Evolutionary conservation across 2,888 invertebrate species (phyloP), one percentile per base, ranked within the genome.

Genomic region (Hemistola chrysoprasaria): DNA sequence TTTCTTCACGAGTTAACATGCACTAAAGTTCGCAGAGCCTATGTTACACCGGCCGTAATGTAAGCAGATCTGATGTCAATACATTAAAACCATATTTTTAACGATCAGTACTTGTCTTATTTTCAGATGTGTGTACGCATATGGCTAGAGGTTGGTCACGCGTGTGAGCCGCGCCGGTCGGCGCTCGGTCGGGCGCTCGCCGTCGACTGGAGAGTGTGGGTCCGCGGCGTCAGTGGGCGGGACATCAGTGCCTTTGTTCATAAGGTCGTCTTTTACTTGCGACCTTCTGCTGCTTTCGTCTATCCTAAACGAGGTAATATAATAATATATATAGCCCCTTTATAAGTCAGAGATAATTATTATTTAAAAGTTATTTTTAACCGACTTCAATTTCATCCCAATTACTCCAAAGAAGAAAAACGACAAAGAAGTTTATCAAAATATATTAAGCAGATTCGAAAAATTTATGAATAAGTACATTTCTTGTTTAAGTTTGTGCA

Each of bases 131-230:
- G 86, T 62, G 78, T 88, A 34, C 85, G 87, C 66, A 72, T 87
- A 62, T 87, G 87, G 85, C 76, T 87, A 65, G 86, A 87, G 69
- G 85, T 87, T 64, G 87, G 87, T 6, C 87, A 88, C 73, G 75
- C 67, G 52, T 83, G 85, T 61, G 83, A 84, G 54, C 86, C 87
- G 46, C 79, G 83, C 26, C 77, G 68, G 22, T 75, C 83, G 8
- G 69, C 79, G 28, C 58, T 73, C 23, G 86, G 86, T 2, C 78
- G 85, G 25, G 71, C 84, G 51, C 68, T 87, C 35, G 78, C 84
- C 29, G 71, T 86, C 29, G 86, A 88, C 72, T 88, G 87, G 87
- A 74, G 83, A 23, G 82, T 86, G 47, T 87, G 85, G 86, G 86
- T 87, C 47, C 80, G 85, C 9, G 87, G 87, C 22, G 72, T 71